These are phyloP conservation scores for Aelia acuminata DNA, from an alignment of 2,888 invertebrate genomes.

Conservation along the genomic window DNA sequence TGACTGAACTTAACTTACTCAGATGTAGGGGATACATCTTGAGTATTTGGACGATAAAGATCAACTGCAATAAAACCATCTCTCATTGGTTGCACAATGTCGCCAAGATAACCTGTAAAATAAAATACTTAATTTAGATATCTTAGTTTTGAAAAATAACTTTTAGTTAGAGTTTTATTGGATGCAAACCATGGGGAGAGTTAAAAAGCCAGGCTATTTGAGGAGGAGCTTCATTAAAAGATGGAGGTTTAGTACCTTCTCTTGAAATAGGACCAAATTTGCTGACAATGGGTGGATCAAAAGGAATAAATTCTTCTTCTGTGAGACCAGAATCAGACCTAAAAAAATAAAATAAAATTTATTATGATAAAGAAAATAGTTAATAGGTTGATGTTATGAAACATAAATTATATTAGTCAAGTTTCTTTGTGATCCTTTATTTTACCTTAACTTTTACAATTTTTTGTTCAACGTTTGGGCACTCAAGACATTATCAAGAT, in stretches of 20 bases:
- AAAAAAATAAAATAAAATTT: too few species aligned
- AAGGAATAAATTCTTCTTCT: constrained; percentile 78
- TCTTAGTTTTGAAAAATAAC: neutral
- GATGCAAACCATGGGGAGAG: constrained; percentile 66
- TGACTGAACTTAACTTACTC: constrained; percentile 42
- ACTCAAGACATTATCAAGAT: too few species aligned
- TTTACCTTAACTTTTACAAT: too few species aligned
- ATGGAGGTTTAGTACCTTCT: constrained; percentile 61
- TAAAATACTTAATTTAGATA: neutral
- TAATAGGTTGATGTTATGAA: neutral
- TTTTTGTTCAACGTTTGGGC: too few species aligned
- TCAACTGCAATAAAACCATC: constrained; percentile 58
- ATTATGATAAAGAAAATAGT: neutral
- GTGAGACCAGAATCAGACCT: constrained; percentile 74
- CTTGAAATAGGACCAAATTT: constrained; percentile 80
- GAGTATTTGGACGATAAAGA: constrained; percentile 35
- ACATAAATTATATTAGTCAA: neutral
- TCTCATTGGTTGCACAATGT: constrained; percentile 52
- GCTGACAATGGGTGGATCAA: constrained; percentile 77
- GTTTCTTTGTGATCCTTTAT: too few species aligned
- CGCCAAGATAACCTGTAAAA: constrained; percentile 38
- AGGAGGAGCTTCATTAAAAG: constrained; percentile 65
- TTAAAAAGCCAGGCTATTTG: constrained; percentile 72
- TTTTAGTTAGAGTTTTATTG: neutral
- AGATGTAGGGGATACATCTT: constrained; percentile 49